Conservation (phyloP, 2,113 vertebrate genomes). For the Hylia prasina region DNA sequence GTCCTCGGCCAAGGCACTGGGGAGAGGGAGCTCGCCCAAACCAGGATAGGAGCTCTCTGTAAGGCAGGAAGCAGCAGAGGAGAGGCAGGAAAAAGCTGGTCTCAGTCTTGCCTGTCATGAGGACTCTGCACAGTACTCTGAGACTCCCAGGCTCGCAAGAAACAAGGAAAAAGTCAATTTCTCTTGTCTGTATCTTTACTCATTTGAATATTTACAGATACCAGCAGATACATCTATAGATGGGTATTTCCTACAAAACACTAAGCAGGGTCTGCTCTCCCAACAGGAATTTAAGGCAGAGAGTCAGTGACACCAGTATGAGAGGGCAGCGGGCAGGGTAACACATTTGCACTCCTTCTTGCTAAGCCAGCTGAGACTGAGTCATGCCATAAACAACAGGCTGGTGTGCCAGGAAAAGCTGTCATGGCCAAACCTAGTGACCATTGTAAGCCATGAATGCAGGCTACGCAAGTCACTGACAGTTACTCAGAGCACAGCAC, state of each 20-base stretch:
- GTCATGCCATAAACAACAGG: constrained; percentile 30
- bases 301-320: not conserved
- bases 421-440: constrained; percentile 16
- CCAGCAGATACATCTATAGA: not conserved
- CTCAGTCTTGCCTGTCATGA: not conserved
- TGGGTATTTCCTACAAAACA: not conserved
- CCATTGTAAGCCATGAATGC: constrained; percentile 19
- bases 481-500: not conserved
- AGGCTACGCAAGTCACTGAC: not conserved
- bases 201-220: not conserved
- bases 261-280: not conserved
- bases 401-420: constrained; percentile 47
- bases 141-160: not conserved
- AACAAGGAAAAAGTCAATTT: not conserved
- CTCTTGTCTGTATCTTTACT: not conserved
- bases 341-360: not conserved
- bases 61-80: not conserved
- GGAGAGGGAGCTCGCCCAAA: not conserved
- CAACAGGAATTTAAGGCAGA: not conserved
- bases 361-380: constrained; percentile 47
- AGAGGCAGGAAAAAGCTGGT: not conserved
- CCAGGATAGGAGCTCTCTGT: not conserved
- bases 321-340: not conserved
- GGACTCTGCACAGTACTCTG: not conserved
- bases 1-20: rapidly evolving